phyloP scores from a whole-genome alignment of 2,888 invertebrate species.

The Ctenicera cuprea region DNA sequence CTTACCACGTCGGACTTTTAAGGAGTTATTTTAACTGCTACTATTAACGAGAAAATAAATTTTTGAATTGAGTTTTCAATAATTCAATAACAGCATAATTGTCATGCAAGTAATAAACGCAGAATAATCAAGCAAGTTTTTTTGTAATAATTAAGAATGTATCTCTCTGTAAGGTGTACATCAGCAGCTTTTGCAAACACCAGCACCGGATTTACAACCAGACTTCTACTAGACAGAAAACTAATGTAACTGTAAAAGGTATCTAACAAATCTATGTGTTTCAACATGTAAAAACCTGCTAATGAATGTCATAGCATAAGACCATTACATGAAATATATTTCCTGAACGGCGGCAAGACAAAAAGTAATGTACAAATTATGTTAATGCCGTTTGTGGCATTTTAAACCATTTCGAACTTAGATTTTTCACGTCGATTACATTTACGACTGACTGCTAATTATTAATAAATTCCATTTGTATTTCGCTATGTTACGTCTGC shows the following conservation, averaged over 20 bases:
- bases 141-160: too few species aligned
- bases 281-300: constrained; percentile 38
- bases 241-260: constrained; percentile 22
- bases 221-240: constrained; percentile 23
- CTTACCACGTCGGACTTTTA: not conserved
- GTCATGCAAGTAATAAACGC: too few species aligned
- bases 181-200: too few species aligned
- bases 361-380: constrained; percentile 43
- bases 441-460: constrained; percentile 18
- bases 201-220: constrained; percentile 15
- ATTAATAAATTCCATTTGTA: constrained; percentile 36
- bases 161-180: too few species aligned
- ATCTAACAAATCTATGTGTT: constrained; percentile 16
- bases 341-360: constrained; percentile 35
- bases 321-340: constrained; percentile 37
- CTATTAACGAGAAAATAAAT: not conserved
- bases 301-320: constrained; percentile 34
- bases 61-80: too few species aligned
- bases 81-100: too few species aligned
- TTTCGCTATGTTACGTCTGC: not conserved
- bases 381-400: constrained; percentile 37
- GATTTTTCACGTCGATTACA: constrained; percentile 23
- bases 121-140: too few species aligned
- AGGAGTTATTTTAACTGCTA: not conserved
- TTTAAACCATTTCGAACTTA: constrained; percentile 32